Conservation (phyloP, 2,113 vertebrate genomes). For the Sebastes fasciatus region DNA sequence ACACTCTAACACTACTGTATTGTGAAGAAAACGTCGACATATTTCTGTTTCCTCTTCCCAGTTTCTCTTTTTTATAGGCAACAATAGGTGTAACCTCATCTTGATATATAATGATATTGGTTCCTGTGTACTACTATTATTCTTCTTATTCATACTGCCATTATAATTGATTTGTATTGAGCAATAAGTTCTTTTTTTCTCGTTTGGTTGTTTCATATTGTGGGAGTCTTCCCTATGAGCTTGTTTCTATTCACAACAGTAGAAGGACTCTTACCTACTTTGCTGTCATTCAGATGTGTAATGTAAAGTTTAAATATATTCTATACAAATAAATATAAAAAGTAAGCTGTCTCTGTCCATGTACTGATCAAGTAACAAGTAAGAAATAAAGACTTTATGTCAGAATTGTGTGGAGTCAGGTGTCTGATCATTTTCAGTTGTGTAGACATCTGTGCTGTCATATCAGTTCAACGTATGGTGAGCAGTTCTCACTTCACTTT, state of each 20-base stretch:
- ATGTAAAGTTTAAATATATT: constrained; percentile 79
- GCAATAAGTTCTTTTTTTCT: constrained; percentile 81
- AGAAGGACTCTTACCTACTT: constrained; percentile 76
- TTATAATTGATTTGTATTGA: constrained; percentile 81
- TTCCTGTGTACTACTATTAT: constrained; percentile 71
- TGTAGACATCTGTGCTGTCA: no score
- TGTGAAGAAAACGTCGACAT: constrained; percentile 68
- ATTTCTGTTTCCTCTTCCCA: constrained; percentile 56
- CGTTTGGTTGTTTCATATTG: constrained; percentile 71
- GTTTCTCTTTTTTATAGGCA: constrained; percentile 70
- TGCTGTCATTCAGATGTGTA: constrained; percentile 76
- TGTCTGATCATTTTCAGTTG: constrained; percentile 9
- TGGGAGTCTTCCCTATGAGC: constrained; percentile 69
- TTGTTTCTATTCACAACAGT: constrained; percentile 70
- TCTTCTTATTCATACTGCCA: constrained; percentile 72
- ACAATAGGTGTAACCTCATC: constrained; percentile 60
- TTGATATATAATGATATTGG: constrained; percentile 71
- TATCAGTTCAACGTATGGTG: neutral
- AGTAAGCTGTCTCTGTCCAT: constrained; percentile 80
- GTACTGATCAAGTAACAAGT: constrained; percentile 81
- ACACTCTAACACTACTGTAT: constrained; percentile 62
- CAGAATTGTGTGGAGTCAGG: constrained; percentile 14
- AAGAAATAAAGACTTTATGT: constrained; percentile 75
- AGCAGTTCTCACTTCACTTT: neutral
- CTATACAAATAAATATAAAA: constrained; percentile 77